Base-by-base conservation (phyloP, 2,888 invertebrate genomes). In the Lepidocyrtoides sp. region DNA sequence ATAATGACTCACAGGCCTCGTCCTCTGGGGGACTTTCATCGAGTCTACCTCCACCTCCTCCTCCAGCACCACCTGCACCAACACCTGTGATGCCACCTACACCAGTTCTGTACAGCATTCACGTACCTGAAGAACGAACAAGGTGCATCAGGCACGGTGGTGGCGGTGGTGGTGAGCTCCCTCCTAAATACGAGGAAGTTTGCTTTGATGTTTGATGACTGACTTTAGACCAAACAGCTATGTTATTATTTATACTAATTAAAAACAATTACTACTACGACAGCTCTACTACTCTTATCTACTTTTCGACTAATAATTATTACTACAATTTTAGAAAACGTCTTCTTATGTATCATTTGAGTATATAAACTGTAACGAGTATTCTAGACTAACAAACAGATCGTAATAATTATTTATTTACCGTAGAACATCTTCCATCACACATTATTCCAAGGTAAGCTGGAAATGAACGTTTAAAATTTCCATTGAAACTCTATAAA, bases 171-270 rank as follows among this genome's bases (percentile, higher is more conserved):
- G 83, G 87, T 51, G 91, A 91, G 63, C 84, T 91, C 29, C 91
- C 91, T 32, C 92, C 92, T 5, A 91, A 92, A 63, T 92, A 92
- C 51, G 92, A 92, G 89, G 93, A 93, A 85, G 91, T 93, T 82
- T 92, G 92, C 91, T 93, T 93, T 89, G 93, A 93, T 85, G 93
- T 93, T 89, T 93, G 93, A 93, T 92, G 88, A 89, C 91, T 81
- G 83, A 88, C 81, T 72, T 83, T 84, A 89, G 84, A 84, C 84
- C 89, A 84, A 83, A 89, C 66, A 79, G 57, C 32, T 79, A 54
- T 17, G 44, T 69, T 36, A 36, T 36, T 36, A 36, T 44, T 72
- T 44, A 12, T 26, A 14, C 20, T 48, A 32, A 82, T 14, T 60
- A 41, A 36, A 60, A n/a, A 36, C 36, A 20, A 69, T n/a, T 51